Base-by-base conservation (phyloP, 2,888 invertebrate genomes). In the Augochlorella aurata region DNA sequence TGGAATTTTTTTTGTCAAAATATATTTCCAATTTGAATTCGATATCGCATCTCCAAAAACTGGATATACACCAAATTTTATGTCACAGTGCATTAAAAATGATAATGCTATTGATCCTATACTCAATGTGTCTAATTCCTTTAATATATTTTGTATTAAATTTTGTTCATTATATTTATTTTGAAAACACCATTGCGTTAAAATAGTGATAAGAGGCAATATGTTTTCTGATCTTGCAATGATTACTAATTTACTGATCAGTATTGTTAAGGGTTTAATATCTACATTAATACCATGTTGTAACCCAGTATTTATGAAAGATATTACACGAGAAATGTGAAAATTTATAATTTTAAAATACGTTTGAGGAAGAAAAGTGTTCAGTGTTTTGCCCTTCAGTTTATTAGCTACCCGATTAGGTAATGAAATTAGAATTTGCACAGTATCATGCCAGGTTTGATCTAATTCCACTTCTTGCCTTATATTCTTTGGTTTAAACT, bases 371-470 rank as follows among this genome's bases (percentile, higher is more conserved):
- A 94, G 93, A 90, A 96, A 97, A 24, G 95, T 94, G 79, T 94
- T 94, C 0, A 96, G 95, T 8, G 95, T 94, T 49, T 95, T 94
- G 1, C 94, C 94, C 82, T 95, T 93, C 47, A 96, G 87, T 87
- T 94, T 95, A 90, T 98, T 98, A 12, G 97, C 96, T 63, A 97
- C 94, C 85, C 96, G 94, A 88, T 94, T 95, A 0, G 97, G 97
- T 72, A 97, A 88, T 2, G 96, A 96, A 10, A 95, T 93, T 73
- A 97, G 88, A 68, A 95, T 88, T 90, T 96, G 96, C 0, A 96
- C 94, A 38, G 95, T 95, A 52, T 94, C 94, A 80, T 95, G 94
- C 94, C 95, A 95, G 45, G 86, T 89, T 58, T 92, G 89, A 18
- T 92, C 84, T 8, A 84, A 87, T 69, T 90, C 89, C 88, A 74